phyloP scores from a whole-genome alignment of 53 echinoderm and acorn worm species.

The Holothuria scabra region DNA sequence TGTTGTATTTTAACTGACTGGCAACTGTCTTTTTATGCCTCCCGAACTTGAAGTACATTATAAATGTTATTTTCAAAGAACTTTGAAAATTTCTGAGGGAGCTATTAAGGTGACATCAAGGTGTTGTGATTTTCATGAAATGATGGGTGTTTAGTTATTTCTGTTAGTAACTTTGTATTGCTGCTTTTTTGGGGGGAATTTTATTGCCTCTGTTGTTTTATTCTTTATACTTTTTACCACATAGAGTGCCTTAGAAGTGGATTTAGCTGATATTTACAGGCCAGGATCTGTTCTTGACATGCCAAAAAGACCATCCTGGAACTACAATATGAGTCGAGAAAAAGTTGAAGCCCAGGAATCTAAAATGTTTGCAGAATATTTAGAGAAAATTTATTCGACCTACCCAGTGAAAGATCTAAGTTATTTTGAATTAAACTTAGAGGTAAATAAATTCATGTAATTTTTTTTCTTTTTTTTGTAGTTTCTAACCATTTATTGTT shows the following conservation, averaged over 20 bases:
- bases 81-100: too few relatives aligned
- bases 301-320: constrained; percentile 94
- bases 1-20: too few relatives aligned
- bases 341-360: constrained; percentile 80
- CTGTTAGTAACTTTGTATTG: too few relatives aligned
- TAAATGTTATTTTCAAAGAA: too few relatives aligned
- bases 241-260: constrained; percentile 80
- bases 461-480: background rate
- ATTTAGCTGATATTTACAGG: constrained; percentile 82
- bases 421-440: constrained; percentile 93
- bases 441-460: too few relatives aligned
- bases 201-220: too few relatives aligned
- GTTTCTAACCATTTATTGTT: too few relatives aligned
- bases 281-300: constrained; percentile 96
- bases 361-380: constrained; percentile 76
- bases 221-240: background rate
- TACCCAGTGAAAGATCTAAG: constrained; percentile 82
- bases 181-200: background rate
- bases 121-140: too few relatives aligned
- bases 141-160: too few relatives aligned
- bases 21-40: too few relatives aligned
- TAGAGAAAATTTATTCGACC: constrained; percentile 77
- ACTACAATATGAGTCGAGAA: constrained; percentile 82
- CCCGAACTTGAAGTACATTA: too few relatives aligned
- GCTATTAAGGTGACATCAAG: too few relatives aligned